phyloP scores from a whole-genome alignment of 2,797 vertebrate species.

The Coluber constrictor region DNA sequence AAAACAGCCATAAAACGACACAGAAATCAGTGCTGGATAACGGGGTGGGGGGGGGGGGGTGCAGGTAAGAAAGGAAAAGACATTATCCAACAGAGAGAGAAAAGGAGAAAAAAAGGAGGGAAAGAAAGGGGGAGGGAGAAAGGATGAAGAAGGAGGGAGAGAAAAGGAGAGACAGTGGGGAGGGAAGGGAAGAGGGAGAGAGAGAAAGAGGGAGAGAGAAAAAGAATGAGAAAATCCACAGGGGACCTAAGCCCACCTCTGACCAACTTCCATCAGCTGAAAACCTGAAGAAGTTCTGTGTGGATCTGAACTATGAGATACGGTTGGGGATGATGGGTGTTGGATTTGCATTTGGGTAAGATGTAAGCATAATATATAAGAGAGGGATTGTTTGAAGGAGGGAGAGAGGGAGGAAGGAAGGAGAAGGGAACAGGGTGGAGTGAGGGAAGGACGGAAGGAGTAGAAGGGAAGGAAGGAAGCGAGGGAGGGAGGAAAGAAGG shows the following conservation, averaged over 20 bases:
- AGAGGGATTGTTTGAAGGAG: neutral
- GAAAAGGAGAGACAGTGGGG: rapidly evolving
- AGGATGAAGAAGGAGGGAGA: no score
- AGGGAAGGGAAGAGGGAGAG: no score
- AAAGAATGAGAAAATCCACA: neutral
- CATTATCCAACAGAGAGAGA: neutral
- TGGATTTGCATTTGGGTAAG: neutral
- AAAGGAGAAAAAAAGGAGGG: no score
- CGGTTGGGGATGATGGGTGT: neutral
- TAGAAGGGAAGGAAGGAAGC: neutral
- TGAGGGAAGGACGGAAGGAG: rapidly evolving
- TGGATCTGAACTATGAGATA: neutral
- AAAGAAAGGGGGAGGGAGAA: no score
- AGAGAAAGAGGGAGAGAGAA: no score
- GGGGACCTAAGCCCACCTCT: neutral
- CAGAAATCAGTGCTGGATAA: neutral
- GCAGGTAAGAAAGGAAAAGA: neutral
- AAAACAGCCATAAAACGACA: neutral
- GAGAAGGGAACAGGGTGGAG: no score
- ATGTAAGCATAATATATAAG: neutral
- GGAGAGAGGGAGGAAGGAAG: neutral
- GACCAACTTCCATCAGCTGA: neutral
- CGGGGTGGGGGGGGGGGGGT: no score
- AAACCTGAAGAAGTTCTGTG: neutral
- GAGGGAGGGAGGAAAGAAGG: neutral